Conservation (phyloP, 2,888 invertebrate species). For the Fragum sueziense region DNA sequence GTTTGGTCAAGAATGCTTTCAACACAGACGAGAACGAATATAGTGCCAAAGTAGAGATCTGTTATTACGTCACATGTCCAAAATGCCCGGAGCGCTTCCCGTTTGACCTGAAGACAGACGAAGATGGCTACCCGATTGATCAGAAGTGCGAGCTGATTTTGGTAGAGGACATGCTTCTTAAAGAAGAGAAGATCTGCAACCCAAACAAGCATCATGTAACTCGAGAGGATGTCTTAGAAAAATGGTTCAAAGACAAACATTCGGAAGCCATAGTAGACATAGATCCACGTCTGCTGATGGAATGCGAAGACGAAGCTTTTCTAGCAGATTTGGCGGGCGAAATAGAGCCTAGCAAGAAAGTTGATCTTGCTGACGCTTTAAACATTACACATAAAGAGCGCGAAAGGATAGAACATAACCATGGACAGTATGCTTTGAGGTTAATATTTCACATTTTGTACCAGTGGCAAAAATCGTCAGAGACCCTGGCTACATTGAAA, state of each 20-base stretch:
- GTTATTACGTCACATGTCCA: neutral
- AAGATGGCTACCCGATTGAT: neutral
- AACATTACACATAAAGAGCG: neutral
- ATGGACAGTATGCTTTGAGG: neutral
- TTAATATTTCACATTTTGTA: neutral
- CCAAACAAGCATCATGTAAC: neutral
- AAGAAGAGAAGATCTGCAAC: neutral
- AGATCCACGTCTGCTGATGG: neutral
- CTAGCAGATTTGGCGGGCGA: conserved; percentile 1
- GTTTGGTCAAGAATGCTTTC: neutral
- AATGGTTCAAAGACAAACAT: neutral
- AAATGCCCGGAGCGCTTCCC: neutral
- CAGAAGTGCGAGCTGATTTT: neutral
- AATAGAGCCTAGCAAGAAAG: neutral
- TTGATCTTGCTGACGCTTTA: neutral
- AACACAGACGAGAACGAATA: neutral
- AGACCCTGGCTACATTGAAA: neutral
- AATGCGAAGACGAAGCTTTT: neutral
- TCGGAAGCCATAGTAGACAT: neutral
- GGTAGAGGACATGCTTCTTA: neutral
- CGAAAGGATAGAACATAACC: neutral
- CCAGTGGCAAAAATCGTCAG: neutral
- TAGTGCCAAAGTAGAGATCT: neutral
- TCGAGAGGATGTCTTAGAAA: neutral
- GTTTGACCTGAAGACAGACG: neutral